Evolutionary conservation across 2,113 vertebrate genomes (phyloP).

Genomic region (Maccullochella peelii): DNA sequence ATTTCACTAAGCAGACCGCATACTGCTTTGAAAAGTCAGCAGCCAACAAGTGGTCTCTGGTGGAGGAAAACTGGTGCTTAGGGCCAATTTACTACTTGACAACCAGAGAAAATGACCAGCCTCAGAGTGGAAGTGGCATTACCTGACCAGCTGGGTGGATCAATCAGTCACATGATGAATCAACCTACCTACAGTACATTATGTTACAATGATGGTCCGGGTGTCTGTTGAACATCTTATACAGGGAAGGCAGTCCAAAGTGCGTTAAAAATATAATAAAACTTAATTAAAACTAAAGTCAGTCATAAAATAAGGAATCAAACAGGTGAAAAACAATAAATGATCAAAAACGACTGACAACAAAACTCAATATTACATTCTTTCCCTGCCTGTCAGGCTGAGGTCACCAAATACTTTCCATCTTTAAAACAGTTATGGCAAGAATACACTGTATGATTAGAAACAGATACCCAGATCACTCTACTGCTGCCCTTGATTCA

Average conservation of each 20-base stretch:
- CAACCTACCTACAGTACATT: neutral
- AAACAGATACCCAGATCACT: conserved; percentile 48
- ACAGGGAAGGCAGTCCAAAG: neutral
- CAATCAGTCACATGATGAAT: neutral
- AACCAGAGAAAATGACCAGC: neutral
- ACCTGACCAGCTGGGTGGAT: neutral
- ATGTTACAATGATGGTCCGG: neutral
- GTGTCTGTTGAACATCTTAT: neutral
- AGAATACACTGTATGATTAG: conserved; percentile 42
- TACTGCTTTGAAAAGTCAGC: conserved; percentile 20
- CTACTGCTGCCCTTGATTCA: conserved; percentile 41
- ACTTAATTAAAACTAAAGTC: neutral
- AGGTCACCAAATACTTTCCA: conserved; percentile 65
- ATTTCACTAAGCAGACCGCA: conserved; percentile 34
- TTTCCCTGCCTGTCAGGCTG: conserved; percentile 26
- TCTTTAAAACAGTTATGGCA: conserved; percentile 44
- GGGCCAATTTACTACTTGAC: conserved; percentile 24
- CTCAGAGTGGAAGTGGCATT: neutral
- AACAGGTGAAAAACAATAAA: neutral
- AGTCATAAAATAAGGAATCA: neutral
- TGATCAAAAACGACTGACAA: neutral
- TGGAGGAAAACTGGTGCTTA: conserved; percentile 12
- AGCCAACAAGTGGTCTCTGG: conserved; percentile 17
- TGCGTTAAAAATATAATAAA: neutral
- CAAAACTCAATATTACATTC: conserved; percentile 24